These are phyloP conservation scores for Thymelicus acteon DNA, from an alignment of 2,888 invertebrate species.

Conservation along the genomic window DNA sequence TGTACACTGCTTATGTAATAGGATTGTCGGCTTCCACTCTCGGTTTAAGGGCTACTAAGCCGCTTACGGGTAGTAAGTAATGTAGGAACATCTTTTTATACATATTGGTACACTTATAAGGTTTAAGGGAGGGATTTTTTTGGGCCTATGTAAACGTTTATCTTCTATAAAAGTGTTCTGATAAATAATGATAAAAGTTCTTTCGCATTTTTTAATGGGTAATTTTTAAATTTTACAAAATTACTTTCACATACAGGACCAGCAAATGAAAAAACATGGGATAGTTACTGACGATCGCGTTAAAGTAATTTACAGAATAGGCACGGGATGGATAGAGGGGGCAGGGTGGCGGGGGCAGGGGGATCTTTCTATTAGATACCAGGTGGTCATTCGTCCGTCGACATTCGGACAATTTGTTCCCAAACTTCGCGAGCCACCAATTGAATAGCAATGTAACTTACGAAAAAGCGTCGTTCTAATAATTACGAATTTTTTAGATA, in stretches of 20 bases:
- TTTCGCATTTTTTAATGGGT: too few species aligned
- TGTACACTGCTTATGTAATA: not conserved
- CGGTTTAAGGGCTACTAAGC: not conserved
- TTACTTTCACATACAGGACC: not conserved
- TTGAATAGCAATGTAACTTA: conserved; percentile 39
- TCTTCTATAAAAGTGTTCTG: too few species aligned
- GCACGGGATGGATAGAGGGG: not conserved
- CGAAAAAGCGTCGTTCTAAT: conserved; percentile 31
- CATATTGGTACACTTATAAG: not conserved
- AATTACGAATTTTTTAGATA: conserved; percentile 18
- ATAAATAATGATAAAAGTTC: too few species aligned
- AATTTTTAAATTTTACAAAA: too few species aligned
- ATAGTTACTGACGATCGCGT: not conserved
- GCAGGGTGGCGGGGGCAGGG: not conserved
- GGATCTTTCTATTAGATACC: not conserved
- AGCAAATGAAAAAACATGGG: not conserved
- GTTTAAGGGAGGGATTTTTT: too few species aligned
- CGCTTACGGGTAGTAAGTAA: not conserved
- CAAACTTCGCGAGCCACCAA: conserved; percentile 30
- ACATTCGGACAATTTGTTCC: conserved; percentile 37
- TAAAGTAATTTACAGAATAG: conserved; percentile 20
- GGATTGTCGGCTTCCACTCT: not conserved
- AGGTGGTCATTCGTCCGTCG: conserved; percentile 22
- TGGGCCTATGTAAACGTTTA: too few species aligned
- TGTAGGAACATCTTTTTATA: not conserved